These are phyloP conservation scores for Sylvilagus bachmani DNA, from an alignment of 2,113 vertebrate genomes.

Conservation along the genomic window DNA sequence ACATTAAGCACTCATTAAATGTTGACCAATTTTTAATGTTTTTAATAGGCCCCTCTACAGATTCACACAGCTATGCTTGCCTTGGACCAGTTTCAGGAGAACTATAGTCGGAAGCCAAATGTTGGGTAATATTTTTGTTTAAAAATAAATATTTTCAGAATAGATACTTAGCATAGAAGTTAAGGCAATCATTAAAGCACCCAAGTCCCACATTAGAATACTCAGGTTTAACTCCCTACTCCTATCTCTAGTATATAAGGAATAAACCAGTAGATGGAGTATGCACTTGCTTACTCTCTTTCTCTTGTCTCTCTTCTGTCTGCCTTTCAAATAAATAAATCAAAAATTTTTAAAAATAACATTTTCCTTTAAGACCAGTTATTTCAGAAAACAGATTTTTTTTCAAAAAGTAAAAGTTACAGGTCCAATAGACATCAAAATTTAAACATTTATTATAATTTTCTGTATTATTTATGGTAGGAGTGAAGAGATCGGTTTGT, in stretches of 20 bases:
- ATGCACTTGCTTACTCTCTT: no score
- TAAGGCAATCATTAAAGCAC: no score
- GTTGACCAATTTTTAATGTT: slow-evolving; percentile 59
- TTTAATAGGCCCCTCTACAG: slow-evolving; percentile 93
- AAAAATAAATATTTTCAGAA: not conserved
- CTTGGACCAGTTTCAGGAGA: slow-evolving; percentile 95
- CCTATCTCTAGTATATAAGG: no score
- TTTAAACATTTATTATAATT: not conserved
- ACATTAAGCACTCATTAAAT: not conserved
- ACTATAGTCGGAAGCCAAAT: slow-evolving; percentile 91
- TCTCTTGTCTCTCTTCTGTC: no score
- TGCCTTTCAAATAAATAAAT: no score
- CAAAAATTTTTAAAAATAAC: no score
- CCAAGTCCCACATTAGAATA: no score
- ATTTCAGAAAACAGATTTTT: slow-evolving; percentile 21
- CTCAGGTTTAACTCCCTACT: no score
- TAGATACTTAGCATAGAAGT: no score
- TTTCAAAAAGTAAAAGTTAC: not conserved
- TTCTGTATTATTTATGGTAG: not conserved
- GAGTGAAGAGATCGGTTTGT: not conserved
- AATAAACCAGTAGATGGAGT: no score
- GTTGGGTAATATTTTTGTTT: slow-evolving; percentile 90
- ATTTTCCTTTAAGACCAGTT: not conserved
- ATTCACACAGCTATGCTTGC: slow-evolving; percentile 96
- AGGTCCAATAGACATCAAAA: not conserved